Evolutionary conservation across 2,797 vertebrate genomes (phyloP).

Genomic region (Linurgus olivaceus): DNA sequence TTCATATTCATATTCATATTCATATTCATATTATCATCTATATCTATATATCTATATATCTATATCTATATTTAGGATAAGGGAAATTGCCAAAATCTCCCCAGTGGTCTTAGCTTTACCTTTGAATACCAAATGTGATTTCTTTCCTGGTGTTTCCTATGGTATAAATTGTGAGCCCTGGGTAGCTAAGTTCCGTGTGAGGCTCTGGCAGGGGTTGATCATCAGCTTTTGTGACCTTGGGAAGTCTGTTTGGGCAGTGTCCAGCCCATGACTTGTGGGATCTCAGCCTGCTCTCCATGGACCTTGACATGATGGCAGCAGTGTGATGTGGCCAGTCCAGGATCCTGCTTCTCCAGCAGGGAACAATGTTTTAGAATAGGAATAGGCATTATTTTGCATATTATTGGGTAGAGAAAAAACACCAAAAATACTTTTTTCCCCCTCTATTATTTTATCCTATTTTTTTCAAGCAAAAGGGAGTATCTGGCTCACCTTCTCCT

Average conservation of each 20-base stretch:
- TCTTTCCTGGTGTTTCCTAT: neutral
- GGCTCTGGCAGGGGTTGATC: neutral
- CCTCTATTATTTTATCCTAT: fast-evolving
- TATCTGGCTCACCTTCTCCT: neutral
- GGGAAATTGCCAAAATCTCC: neutral
- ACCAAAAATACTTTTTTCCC: fast-evolving
- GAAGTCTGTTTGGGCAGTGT: neutral
- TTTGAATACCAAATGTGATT: neutral
- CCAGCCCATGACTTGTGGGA: neutral
- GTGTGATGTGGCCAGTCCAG: neutral
- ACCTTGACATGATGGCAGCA: neutral
- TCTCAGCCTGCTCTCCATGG: neutral
- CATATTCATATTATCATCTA: too few relatives aligned
- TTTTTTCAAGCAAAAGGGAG: neutral
- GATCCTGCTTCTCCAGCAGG: neutral
- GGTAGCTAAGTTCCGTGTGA: neutral
- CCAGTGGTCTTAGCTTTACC: neutral
- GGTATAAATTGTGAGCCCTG: neutral
- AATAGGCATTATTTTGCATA: neutral
- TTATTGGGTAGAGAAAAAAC: neutral
- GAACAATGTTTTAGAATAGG: neutral
- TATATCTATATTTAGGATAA: neutral
- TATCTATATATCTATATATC: too few relatives aligned
- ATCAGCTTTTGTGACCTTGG: neutral
- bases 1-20: too few relatives aligned